Percentiles rank a stretch among this genome's conserved stretches.
phyloP scores from a whole-genome alignment of 2,888 invertebrate genomes.

The Barypeithes pellucidus region DNA sequence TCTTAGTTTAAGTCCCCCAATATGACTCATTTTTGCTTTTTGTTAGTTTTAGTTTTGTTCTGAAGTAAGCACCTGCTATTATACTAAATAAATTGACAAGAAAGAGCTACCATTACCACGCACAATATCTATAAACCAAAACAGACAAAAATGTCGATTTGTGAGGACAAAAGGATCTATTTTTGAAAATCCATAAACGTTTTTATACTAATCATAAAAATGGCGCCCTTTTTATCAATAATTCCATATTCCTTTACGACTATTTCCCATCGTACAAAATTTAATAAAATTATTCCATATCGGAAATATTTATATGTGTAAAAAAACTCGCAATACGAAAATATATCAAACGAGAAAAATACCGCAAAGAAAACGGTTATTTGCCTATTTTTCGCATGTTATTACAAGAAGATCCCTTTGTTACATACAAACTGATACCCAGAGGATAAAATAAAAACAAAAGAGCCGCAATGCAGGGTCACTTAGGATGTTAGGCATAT shows the following conservation, averaged over 20 bases:
- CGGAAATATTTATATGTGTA: conserved; percentile 13
- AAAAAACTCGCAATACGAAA: conserved; percentile 17
- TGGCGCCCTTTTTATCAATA: conserved; percentile 5
- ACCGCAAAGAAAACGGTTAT: conserved; percentile 28
- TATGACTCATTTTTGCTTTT: background rate
- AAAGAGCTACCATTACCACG: no score
- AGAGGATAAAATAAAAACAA: conserved; percentile 24
- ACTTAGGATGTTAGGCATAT: conserved; percentile 13
- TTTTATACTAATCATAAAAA: background rate
- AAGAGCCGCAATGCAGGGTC: conserved; percentile 21
- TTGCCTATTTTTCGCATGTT: conserved; percentile 29
- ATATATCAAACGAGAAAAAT: conserved; percentile 19
- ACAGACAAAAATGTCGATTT: no score
- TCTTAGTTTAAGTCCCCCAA: conserved; percentile 2
- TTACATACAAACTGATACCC: conserved; percentile 26
- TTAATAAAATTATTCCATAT: conserved; percentile 35
- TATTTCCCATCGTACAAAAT: background rate
- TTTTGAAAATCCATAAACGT: background rate
- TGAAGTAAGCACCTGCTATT: no score
- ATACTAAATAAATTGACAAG: no score
- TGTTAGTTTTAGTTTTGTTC: background rate
- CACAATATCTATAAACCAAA: no score
- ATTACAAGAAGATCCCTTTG: conserved; percentile 24
- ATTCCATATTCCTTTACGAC: conserved; percentile 30
- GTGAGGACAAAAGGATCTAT: no score